These are phyloP conservation scores for Urocynchramus pylzowi DNA, from an alignment of 2,113 vertebrate genomes.

Conservation along the genomic window DNA sequence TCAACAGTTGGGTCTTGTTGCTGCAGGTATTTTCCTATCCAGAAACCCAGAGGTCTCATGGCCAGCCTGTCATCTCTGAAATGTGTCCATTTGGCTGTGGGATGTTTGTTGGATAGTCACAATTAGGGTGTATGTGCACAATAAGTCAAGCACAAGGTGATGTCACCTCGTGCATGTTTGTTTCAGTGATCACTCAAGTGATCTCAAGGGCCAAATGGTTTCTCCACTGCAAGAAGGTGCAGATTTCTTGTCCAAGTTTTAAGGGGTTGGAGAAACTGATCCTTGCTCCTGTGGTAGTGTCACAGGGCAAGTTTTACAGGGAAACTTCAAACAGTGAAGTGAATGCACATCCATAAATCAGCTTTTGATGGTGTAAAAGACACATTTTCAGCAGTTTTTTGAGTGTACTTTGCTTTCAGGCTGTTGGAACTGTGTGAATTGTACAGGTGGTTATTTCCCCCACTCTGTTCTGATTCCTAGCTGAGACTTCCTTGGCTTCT, in stretches of 20 bases:
- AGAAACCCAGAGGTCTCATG: neutral
- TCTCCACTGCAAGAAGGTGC: neutral
- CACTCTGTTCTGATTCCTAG: neutral
- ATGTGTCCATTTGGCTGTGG: neutral
- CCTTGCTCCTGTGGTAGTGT: neutral
- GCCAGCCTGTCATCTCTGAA: neutral
- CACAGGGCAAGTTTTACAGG: neutral
- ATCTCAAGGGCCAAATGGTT: neutral
- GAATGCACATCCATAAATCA: neutral
- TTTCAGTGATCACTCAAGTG: neutral
- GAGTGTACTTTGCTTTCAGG: neutral
- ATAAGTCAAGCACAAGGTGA: neutral
- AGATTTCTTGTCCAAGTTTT: neutral
- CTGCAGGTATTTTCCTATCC: neutral
- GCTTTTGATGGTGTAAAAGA: neutral
- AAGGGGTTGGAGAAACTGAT: neutral
- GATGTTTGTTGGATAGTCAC: neutral
- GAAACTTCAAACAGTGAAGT: neutral
- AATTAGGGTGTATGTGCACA: rapidly evolving
- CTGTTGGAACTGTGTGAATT: neutral
- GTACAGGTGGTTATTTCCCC: neutral
- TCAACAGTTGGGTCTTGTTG: neutral
- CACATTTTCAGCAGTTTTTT: neutral
- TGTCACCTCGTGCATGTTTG: rapidly evolving
- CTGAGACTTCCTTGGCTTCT: neutral